These are phyloP conservation scores for Cepaea nemoralis DNA, from an alignment of 1,140 invertebrate genomes.

Conservation along the genomic window DNA sequence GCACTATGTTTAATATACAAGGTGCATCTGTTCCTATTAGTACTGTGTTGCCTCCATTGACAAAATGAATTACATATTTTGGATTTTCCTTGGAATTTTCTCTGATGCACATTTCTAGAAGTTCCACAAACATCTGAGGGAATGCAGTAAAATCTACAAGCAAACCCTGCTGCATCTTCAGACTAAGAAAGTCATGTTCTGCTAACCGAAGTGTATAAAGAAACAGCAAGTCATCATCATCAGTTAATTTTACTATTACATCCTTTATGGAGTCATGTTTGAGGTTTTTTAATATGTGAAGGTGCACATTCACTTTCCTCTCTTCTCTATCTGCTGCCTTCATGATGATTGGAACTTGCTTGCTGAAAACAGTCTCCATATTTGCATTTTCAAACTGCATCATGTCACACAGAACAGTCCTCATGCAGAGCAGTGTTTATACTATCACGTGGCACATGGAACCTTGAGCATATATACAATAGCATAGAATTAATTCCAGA, in stretches of 20 bases:
- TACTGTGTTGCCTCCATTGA: constrained; percentile 47
- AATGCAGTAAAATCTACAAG: constrained; percentile 85
- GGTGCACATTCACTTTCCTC: constrained; percentile 58
- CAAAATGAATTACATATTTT: constrained; percentile 69
- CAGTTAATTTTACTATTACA: constrained; percentile 74
- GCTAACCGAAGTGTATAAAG: constrained; percentile 80
- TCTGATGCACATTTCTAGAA: constrained; percentile 79
- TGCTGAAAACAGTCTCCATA: constrained; percentile 64
- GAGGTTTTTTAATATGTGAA: constrained; percentile 61
- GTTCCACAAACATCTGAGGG: constrained; percentile 81
- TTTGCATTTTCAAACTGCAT: neutral
- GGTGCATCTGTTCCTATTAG: constrained; percentile 56
- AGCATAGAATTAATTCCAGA: too few species aligned
- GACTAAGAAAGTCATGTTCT: constrained; percentile 81
- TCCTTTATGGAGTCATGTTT: constrained; percentile 67
- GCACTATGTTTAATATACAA: constrained; percentile 79
- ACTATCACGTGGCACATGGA: too few species aligned
- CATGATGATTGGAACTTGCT: constrained; percentile 61
- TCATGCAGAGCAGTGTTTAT: too few species aligned
- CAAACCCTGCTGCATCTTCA: constrained; percentile 83
- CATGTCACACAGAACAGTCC: too few species aligned
- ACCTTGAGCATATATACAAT: too few species aligned
- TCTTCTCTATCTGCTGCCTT: constrained; percentile 66
- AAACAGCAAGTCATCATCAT: constrained; percentile 84
- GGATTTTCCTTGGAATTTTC: constrained; percentile 72